phyloP scores from a whole-genome alignment of 2,113 vertebrate species.

The Pedetes capensis region DNA sequence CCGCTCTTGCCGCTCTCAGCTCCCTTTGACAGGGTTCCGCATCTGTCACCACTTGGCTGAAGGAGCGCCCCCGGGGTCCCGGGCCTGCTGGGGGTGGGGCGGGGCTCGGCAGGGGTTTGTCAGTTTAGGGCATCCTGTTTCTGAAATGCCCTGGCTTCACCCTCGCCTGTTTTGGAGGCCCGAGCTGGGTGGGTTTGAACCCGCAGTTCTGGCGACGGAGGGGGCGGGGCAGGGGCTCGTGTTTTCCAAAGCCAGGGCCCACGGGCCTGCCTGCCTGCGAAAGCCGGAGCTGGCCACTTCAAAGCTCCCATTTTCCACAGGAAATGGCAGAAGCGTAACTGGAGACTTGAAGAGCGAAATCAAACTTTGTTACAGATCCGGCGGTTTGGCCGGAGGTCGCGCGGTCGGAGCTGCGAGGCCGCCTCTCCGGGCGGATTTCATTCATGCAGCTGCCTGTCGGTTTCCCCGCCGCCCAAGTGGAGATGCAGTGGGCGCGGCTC shows the following conservation, averaged over 20 bases:
- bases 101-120: not conserved
- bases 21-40: not conserved
- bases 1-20: rapidly evolving
- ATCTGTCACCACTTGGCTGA: not conserved
- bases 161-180: not conserved
- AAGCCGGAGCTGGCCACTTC: conserved; percentile 60
- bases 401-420: conserved; percentile 80
- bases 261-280: not conserved
- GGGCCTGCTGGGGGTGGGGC: not conserved
- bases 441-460: conserved; percentile 84
- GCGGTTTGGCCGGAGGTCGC: conserved; percentile 82
- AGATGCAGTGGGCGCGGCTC: conserved; percentile 30
- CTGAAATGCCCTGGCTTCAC: not conserved
- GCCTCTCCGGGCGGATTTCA: conserved; percentile 83
- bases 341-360: conserved; percentile 78
- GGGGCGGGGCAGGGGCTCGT: not conserved
- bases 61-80: not conserved
- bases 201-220: not conserved
- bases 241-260: not conserved
- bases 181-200: conserved; percentile 14
- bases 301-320: conserved; percentile 80
- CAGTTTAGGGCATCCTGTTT: not conserved
- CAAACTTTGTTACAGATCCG: conserved; percentile 84
- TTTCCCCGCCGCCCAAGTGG: conserved; percentile 63
- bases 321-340: conserved; percentile 83